A percentile compares a stretch with the other conserved stretches of the same genome.
phyloP scores from a whole-genome alignment of 2,888 invertebrate species.

The Gari tellinella region DNA sequence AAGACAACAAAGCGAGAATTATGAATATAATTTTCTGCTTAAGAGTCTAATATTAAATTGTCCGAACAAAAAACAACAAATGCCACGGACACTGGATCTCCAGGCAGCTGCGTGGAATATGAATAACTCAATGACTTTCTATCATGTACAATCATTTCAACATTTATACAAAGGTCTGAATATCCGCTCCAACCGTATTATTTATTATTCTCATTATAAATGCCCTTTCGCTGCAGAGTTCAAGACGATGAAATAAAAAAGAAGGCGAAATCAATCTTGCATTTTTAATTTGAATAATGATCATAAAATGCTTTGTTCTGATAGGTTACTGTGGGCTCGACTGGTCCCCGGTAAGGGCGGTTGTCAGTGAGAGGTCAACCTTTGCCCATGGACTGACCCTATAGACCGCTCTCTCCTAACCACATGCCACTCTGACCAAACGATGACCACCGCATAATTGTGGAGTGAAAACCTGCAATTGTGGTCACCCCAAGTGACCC shows the following conservation, averaged over 20 bases:
- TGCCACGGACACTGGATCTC: slow-evolving; percentile 5
- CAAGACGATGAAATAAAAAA: slow-evolving; percentile 60
- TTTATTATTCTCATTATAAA: slow-evolving; percentile 52
- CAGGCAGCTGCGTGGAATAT: slow-evolving; percentile 47
- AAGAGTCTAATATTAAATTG: not conserved
- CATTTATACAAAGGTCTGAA: slow-evolving; percentile 54
- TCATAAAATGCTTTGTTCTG: slow-evolving; percentile 58
- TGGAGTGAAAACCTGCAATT: slow-evolving; percentile 57
- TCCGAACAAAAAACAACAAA: slow-evolving; percentile 13
- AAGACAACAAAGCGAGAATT: slow-evolving; percentile 2
- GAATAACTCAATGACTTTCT: slow-evolving; percentile 51
- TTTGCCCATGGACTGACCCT: slow-evolving; percentile 63
- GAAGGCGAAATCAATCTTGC: slow-evolving; percentile 54
- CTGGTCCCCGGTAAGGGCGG: slow-evolving; percentile 39
- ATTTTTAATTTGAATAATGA: slow-evolving; percentile 67
- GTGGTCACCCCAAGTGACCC: slow-evolving; percentile 57
- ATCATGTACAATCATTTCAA: slow-evolving; percentile 49
- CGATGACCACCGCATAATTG: slow-evolving; percentile 62
- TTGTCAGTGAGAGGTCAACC: slow-evolving; percentile 63
- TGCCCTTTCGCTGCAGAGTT: slow-evolving; percentile 52
- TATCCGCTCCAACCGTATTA: slow-evolving; percentile 59
- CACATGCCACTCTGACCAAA: slow-evolving; percentile 58
- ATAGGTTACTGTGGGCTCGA: slow-evolving; percentile 44
- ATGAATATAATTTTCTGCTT: slow-evolving; percentile 2
- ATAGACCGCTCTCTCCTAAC: slow-evolving; percentile 52